Evolutionary conservation across 2,888 invertebrate genomes (phyloP).

Genomic region (Plagodis pulveraria): DNA sequence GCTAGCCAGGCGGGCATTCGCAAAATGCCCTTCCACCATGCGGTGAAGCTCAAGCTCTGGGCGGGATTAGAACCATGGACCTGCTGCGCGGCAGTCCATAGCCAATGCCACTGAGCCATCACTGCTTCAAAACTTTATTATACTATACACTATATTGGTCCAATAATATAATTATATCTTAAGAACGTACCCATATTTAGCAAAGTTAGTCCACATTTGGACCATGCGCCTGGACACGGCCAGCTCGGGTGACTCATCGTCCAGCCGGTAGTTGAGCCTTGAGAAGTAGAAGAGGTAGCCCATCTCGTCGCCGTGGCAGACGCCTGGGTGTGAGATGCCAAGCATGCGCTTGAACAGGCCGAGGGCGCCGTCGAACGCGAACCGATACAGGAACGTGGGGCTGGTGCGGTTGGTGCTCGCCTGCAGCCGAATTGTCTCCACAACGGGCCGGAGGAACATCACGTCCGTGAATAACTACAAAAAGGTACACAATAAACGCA

Average conservation of each 20-base stretch:
- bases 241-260: slow-evolving; percentile 84
- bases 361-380: slow-evolving; percentile 86
- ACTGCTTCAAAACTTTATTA: no score
- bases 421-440: slow-evolving; percentile 79
- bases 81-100: no score
- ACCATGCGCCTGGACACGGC: slow-evolving; percentile 85
- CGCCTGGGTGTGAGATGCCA: slow-evolving; percentile 85
- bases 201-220: slow-evolving; percentile 87
- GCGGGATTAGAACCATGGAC: no score
- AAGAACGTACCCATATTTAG: slow-evolving; percentile 83
- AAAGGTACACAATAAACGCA: no score
- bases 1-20: no score
- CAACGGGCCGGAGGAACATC: slow-evolving; percentile 85
- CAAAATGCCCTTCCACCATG: no score
- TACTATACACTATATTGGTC: no score
- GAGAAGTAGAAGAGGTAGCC: slow-evolving; percentile 88
- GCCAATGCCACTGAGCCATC: no score
- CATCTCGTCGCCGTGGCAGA: slow-evolving; percentile 87
- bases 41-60: no score
- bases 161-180: neutral
- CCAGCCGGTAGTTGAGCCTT: slow-evolving; percentile 85
- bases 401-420: slow-evolving; percentile 69
- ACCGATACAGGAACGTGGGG: slow-evolving; percentile 86
- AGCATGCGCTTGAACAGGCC: slow-evolving; percentile 87
- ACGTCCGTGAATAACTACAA: slow-evolving; percentile 86